Evolutionary conservation across 1,140 invertebrate genomes (phyloP).

Genomic region (Monochamus saltuarius): DNA sequence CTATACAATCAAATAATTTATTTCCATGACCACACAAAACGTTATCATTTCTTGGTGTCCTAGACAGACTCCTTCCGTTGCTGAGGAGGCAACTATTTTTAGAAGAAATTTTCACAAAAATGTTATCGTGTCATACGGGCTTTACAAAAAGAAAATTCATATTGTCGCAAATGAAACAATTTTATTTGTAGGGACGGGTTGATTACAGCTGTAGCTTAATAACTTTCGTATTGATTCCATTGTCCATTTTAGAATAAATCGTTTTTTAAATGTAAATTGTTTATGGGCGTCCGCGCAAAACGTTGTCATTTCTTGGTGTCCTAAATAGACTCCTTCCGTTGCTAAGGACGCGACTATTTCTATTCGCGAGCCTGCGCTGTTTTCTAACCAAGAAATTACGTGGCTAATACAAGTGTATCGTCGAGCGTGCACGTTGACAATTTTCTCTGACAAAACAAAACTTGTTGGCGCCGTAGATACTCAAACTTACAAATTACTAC

Average conservation of each 20-base stretch:
- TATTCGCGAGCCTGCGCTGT: conserved; percentile 9
- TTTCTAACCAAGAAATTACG: conserved; percentile 8
- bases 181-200: too few species aligned
- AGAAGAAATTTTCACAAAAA: too few species aligned
- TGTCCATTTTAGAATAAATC: too few species aligned
- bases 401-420: conserved; percentile 9
- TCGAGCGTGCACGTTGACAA: not conserved
- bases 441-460: not conserved
- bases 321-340: not conserved
- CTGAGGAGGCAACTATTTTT: conserved; percentile 2
- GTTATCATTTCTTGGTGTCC: not conserved
- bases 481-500: too few species aligned
- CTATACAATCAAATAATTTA: too few species aligned
- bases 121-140: too few species aligned
- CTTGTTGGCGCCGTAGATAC: too few species aligned
- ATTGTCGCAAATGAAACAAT: too few species aligned
- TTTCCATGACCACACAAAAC: too few species aligned
- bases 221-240: too few species aligned
- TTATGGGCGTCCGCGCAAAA: conserved; percentile 1
- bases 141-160: too few species aligned
- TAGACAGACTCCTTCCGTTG: not conserved
- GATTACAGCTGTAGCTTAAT: too few species aligned
- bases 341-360: conserved; percentile 8
- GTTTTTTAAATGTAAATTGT: not conserved
- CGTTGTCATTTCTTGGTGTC: not conserved